Conservation (phyloP, 2,113 vertebrate species). For the Hepsetus odoe region DNA sequence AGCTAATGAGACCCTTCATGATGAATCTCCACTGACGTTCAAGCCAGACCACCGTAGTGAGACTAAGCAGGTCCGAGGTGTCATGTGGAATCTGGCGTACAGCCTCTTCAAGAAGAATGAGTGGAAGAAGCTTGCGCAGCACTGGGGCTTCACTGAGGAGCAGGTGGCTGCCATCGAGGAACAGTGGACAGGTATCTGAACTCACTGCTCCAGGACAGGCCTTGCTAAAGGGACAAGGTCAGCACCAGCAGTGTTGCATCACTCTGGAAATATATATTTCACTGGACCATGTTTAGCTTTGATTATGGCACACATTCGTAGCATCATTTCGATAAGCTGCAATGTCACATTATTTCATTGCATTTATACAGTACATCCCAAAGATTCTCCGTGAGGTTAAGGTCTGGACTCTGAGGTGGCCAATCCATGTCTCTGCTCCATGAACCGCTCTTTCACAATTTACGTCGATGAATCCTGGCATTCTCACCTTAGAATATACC, state of each 20-base stretch:
- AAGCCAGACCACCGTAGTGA: conserved; percentile 86
- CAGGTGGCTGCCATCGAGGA: conserved; percentile 85
- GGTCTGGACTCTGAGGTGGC: too few relatives aligned
- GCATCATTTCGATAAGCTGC: too few relatives aligned
- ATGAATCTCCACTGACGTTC: conserved; percentile 77
- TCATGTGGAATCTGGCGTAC: conserved; percentile 85
- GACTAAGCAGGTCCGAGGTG: conserved; percentile 76
- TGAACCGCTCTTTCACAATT: too few relatives aligned
- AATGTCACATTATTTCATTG: too few relatives aligned
- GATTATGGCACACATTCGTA: too few relatives aligned
- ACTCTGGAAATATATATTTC: too few relatives aligned
- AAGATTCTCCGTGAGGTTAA: too few relatives aligned
- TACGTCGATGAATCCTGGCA: too few relatives aligned
- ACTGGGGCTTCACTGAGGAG: conserved; percentile 81
- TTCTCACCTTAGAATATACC: too few relatives aligned
- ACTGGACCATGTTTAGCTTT: too few relatives aligned
- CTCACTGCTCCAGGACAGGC: neutral
- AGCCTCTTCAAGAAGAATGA: conserved; percentile 77
- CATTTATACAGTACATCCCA: too few relatives aligned
- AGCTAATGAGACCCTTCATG: conserved; percentile 61
- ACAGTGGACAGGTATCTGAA: conserved; percentile 85
- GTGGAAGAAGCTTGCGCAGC: conserved; percentile 84
- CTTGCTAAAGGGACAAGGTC: neutral
- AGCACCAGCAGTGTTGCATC: neutral
- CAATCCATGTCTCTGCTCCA: too few relatives aligned